A percentile compares a stretch with the other conserved stretches of the same genome.
phyloP scores from a whole-genome alignment of 2,888 invertebrate species.

The Dromius quadrimaculatus region DNA sequence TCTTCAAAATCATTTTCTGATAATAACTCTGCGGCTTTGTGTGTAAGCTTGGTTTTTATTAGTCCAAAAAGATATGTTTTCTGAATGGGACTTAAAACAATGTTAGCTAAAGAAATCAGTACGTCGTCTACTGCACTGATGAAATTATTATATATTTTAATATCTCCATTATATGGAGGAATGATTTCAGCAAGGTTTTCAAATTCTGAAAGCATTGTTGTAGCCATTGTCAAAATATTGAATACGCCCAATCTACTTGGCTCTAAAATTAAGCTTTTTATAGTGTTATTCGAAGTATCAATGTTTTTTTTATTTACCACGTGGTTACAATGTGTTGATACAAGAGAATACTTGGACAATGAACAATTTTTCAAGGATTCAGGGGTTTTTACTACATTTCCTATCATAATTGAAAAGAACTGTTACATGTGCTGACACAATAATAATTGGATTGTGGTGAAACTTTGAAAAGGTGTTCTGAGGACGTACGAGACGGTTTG shows the following conservation, averaged over 20 bases:
- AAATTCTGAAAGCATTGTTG: constrained; percentile 8
- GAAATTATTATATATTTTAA: constrained; percentile 5
- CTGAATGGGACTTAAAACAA: neutral
- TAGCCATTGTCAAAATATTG: neutral
- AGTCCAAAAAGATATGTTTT: constrained; percentile 8
- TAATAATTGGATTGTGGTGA: too few species aligned
- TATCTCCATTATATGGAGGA: constrained; percentile 20
- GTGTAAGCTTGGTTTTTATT: neutral
- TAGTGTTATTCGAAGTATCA: neutral
- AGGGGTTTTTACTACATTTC: too few species aligned
- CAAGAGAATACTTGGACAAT: too few species aligned
- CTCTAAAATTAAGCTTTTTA: neutral
- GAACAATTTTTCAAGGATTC: too few species aligned
- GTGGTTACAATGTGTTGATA: too few species aligned
- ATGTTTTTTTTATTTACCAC: too few species aligned
- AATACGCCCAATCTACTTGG: constrained; percentile 9
- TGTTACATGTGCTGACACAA: too few species aligned
- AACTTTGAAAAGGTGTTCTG: too few species aligned
- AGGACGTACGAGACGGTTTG: too few species aligned
- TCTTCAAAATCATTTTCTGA: constrained; percentile 18
- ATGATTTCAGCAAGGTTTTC: constrained; percentile 13
- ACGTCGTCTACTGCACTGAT: constrained; percentile 2
- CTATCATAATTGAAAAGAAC: too few species aligned
- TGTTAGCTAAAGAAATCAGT: neutral
- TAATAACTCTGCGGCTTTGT: constrained; percentile 5